Conservation (phyloP, 2,888 invertebrate genomes). For the Trachelus troglodyta region DNA sequence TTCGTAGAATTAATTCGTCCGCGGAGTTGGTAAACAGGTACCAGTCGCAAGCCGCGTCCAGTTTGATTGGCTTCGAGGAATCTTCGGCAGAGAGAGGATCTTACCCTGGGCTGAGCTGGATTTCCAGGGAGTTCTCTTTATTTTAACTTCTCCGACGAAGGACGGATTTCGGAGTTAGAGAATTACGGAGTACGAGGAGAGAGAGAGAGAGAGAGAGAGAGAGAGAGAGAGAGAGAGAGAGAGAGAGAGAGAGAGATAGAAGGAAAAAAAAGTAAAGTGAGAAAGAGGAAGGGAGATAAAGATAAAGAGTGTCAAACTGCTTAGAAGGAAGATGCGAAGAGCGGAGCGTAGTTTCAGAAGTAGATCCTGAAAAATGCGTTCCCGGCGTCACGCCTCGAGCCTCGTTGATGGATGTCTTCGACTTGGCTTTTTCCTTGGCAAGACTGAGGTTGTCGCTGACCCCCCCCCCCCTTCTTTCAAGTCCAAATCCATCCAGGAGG, state of each 20-base stretch:
- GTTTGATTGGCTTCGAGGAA: neutral
- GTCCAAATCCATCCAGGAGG: neutral
- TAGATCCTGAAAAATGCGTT: conserved; percentile 10
- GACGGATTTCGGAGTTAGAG: neutral
- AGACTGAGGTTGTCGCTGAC: neutral
- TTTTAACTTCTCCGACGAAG: neutral
- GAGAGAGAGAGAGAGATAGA: no score
- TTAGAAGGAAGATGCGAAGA: conserved; percentile 1
- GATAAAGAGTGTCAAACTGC: conserved; percentile 2
- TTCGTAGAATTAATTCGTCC: neutral
- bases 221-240: no score
- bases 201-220: no score
- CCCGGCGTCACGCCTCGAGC: conserved; percentile 6
- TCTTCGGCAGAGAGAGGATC: neutral
- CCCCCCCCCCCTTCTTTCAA: neutral
- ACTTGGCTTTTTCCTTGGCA: neutral
- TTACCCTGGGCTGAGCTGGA: neutral
- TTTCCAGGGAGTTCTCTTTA: neutral
- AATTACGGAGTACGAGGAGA: neutral
- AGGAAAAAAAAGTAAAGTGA: conserved; percentile 9
- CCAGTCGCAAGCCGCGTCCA: neutral
- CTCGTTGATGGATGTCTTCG: conserved; percentile 11
- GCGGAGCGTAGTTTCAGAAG: neutral
- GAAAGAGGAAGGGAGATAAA: conserved; percentile 16
- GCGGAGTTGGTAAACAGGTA: neutral